Conservation (phyloP, 2,113 vertebrate species). For the Strigops habroptila region DNA sequence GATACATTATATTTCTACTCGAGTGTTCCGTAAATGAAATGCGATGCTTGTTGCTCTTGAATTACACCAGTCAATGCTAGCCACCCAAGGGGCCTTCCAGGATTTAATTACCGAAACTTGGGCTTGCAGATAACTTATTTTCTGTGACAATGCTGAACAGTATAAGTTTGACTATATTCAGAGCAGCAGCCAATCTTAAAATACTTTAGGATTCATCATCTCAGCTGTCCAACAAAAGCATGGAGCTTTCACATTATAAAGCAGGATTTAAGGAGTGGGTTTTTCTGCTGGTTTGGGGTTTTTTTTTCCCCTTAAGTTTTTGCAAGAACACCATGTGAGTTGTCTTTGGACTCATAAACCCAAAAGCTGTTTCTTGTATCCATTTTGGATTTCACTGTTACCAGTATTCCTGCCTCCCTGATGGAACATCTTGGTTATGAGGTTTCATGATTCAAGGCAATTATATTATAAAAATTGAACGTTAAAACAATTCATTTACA, state of each 20-base stretch:
- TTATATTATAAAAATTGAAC: slow-evolving; percentile 22
- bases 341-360: slow-evolving; percentile 59
- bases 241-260: slow-evolving; percentile 50
- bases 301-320: background rate
- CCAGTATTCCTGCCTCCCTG: slow-evolving; percentile 38
- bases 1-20: background rate
- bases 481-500: slow-evolving; percentile 45
- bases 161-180: slow-evolving; percentile 54
- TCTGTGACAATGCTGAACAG: slow-evolving; percentile 63
- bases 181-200: slow-evolving; percentile 66
- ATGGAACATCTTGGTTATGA: slow-evolving; percentile 11
- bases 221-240: slow-evolving; percentile 75
- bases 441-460: slow-evolving; percentile 42
- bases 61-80: slow-evolving; percentile 72
- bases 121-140: slow-evolving; percentile 69
- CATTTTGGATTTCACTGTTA: slow-evolving; percentile 39
- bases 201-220: slow-evolving; percentile 61
- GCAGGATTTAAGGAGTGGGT: slow-evolving; percentile 42
- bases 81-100: slow-evolving; percentile 76
- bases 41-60: slow-evolving; percentile 37
- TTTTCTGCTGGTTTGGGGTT: background rate
- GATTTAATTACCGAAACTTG: slow-evolving; percentile 68
- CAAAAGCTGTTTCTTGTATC: slow-evolving; percentile 58
- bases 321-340: slow-evolving; percentile 58
- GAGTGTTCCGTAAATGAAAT: slow-evolving; percentile 16